Evolutionary conservation across 2,888 invertebrate genomes (phyloP), one percentile per base, ranked within the genome.

Genomic region (Operophtera brumata): DNA sequence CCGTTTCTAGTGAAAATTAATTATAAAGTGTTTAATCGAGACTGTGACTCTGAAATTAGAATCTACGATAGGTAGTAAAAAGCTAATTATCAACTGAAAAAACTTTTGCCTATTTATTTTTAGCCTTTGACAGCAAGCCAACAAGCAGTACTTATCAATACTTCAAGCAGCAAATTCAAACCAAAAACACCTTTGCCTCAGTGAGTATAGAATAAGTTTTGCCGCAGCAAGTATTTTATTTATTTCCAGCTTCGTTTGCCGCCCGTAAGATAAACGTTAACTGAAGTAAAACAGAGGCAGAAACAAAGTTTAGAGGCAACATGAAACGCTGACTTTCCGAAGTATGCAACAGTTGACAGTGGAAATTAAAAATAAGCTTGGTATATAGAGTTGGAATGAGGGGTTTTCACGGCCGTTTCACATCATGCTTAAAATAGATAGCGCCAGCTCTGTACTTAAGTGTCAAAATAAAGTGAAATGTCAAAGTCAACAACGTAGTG

Each of bases 311-410:
- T 47, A 36, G 36, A 46, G 37, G 43, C 41, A 35, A 39, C 43
- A 52, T 45, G 40, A 50, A 50, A 46, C 49, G 53, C 41, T 44
- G 42, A 52, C 48, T 54, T 58, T 51, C 14, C 36, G 26, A 34
- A 58, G 47, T 45, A 48, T 47, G 37, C 47, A 56, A 59, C 59
- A 50, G 51, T 62, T 62, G 34, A 62, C 46, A 40, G 42, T 25
- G 47, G 30, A 65, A 67, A 67, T 68, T 67, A 62, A 64, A 67
- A 68, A 30, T 30, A 30, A 20, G 20, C 20, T 20, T 20, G 20
- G 4, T 11, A 2, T 34, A 62, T 59, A 60, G 57, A 59, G 56
- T 14, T 28, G 45, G 9, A 52, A 52, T 45, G 12, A 47, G n/a
- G n/a, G n/a, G n/a, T n/a, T n/a, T n/a, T n/a, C n/a, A n/a, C n/a